These are phyloP conservation scores for Macrophya annulata DNA, from an alignment of 2,888 invertebrate species.

Conservation along the genomic window DNA sequence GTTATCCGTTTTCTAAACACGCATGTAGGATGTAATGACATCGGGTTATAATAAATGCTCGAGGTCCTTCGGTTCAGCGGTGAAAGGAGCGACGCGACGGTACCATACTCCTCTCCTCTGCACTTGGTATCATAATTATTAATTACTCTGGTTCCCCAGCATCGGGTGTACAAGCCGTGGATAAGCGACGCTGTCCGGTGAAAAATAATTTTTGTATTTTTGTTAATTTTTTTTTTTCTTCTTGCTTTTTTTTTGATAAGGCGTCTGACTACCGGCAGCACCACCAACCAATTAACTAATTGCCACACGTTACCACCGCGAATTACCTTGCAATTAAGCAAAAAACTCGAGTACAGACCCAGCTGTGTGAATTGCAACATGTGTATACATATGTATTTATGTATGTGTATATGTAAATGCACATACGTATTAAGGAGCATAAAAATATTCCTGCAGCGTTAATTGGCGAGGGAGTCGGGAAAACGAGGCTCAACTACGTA, in stretches of 20 bases:
- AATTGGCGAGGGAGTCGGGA: constrained; percentile 45
- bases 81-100: constrained; percentile 9
- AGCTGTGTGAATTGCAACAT: not conserved
- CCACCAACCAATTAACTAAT: constrained; percentile 43
- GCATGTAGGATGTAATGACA: not conserved
- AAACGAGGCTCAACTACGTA: constrained; percentile 7
- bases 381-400: too few relatives aligned
- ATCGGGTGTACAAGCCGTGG: not conserved
- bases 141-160: not conserved
- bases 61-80: not conserved
- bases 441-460: constrained; percentile 28
- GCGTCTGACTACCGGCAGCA: constrained; percentile 9
- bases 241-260: not conserved
- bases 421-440: not conserved
- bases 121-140: constrained; percentile 4
- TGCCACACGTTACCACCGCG: constrained; percentile 30
- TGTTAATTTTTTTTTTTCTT: too few relatives aligned
- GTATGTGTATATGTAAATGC: not conserved
- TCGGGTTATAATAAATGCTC: not conserved
- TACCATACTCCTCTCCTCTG: not conserved
- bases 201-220: not conserved
- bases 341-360: constrained; percentile 19
- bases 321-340: constrained; percentile 47
- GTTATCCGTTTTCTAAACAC: not conserved
- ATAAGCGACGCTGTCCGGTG: constrained; percentile 4